These are phyloP conservation scores for Azorinus chamasolen DNA, from an alignment of 2,888 invertebrate genomes.

Conservation along the genomic window DNA sequence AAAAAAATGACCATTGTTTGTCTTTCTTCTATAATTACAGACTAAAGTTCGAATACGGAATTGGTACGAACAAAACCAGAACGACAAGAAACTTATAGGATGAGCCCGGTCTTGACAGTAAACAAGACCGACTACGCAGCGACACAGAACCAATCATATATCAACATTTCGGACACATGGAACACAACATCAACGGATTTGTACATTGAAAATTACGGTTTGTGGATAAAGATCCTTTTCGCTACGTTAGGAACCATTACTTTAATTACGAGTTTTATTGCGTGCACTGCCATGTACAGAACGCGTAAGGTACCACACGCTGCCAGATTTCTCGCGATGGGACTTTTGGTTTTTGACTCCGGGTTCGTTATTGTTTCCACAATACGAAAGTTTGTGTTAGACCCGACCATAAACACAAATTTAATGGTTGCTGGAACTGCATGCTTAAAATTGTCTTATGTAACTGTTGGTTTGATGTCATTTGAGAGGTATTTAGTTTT, in stretches of 20 bases:
- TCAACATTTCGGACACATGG: too few species aligned
- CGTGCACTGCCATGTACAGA: not conserved
- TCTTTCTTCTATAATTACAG: too few species aligned
- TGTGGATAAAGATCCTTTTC: not conserved
- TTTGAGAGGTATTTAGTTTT: conserved; percentile 30
- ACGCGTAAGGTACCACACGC: not conserved
- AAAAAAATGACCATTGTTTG: too few species aligned
- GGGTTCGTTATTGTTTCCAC: not conserved
- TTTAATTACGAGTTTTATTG: not conserved
- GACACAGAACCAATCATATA: too few species aligned
- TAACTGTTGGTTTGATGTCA: conserved; percentile 33
- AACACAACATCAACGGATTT: not conserved
- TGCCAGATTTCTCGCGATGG: not conserved
- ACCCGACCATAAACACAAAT: not conserved
- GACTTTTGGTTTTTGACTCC: not conserved
- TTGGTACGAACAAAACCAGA: too few species aligned
- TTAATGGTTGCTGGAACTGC: not conserved
- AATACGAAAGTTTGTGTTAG: not conserved
- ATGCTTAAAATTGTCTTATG: conserved; percentile 20
- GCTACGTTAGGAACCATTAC: not conserved
- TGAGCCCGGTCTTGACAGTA: too few species aligned
- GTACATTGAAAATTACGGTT: not conserved
- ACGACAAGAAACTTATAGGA: too few species aligned
- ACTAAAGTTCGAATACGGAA: too few species aligned
- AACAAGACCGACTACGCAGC: too few species aligned